Evolutionary conservation across 2,797 vertebrate genomes (phyloP), one percentile per base, ranked within the genome.

Genomic region (Gila robusta): DNA sequence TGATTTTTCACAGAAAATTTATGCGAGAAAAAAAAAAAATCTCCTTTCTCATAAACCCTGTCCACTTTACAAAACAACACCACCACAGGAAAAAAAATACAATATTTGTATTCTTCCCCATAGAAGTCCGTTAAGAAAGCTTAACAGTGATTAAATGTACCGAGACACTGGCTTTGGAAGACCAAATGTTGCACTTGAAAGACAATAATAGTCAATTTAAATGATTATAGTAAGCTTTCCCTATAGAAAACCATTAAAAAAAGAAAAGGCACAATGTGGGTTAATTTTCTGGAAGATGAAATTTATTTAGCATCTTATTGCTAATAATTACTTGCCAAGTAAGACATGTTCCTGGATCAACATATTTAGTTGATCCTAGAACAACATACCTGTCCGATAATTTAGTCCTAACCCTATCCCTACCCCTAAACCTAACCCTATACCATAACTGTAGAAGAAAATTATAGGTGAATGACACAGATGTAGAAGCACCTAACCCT

Each of bases 191-290:
- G 23, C 35, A 41, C 35, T 12, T 62, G 39, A 44, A 5, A 39
- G 56, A 59, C 54, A 79, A 26, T n/a, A 78, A 37, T 9, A 79
- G 17, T 66, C 16, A 10, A 59, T 76, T 76, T 54, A 47, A 72
- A 49, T 19, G 14, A 73, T 49, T 10, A 70, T 6, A 23, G 10
- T 23, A 73, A 10, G 16, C 71, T 5, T 73, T 49, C 47, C 47
- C 16, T 47, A 28, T 49, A 47, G 3, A 73, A 73, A 35, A 39
- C 3, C 41, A 17, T 72, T 72, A 35, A 52, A 56, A 52, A 56
- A 56, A 56, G 4, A 56, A 76, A 77, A 56, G 32, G 52, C 28
- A 12, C 35, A 59, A 23, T 77, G 32, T 14, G 26, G 47, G 12
- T 26, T 35, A 35, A n/a, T 49, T 16, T 74, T 74, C 16, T 11